Percentiles rank a stretch among this genome's conserved stretches.
Evolutionary conservation across 2,113 vertebrate species (phyloP).

Genomic region (Periophthalmus modestus): DNA sequence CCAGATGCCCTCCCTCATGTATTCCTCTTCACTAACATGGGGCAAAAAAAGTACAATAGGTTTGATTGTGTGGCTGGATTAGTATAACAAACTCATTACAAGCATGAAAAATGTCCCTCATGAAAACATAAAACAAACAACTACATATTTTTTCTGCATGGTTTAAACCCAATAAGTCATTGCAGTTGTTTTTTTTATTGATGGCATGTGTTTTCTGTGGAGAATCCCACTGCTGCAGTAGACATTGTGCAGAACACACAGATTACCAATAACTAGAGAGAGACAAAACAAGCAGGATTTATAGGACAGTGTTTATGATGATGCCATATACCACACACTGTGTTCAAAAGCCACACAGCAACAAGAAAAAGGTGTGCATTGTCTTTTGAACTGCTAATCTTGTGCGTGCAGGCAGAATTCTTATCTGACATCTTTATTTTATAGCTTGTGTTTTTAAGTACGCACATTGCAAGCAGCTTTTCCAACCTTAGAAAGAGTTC

Average conservation of each 20-base stretch:
- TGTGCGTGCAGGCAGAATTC: constrained; percentile 45
- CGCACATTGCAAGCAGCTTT: constrained; percentile 59
- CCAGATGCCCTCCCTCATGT: neutral
- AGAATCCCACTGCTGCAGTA: constrained; percentile 28
- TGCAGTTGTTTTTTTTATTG: constrained; percentile 38
- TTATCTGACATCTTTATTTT: constrained; percentile 65
- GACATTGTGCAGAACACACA: constrained; percentile 47
- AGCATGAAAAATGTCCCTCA: constrained; percentile 4
- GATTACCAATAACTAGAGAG: constrained; percentile 38
- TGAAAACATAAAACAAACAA: constrained; percentile 2
- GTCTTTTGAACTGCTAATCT: constrained; percentile 59
- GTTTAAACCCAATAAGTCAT: constrained; percentile 27
- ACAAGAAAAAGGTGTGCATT: constrained; percentile 27
- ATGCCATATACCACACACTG: constrained; percentile 43
- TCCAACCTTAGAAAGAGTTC: constrained; percentile 50
- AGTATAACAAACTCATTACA: neutral
- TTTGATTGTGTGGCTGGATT: neutral
- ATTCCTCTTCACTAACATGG: neutral
- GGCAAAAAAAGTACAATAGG: neutral
- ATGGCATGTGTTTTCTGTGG: constrained; percentile 49
- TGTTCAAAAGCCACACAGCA: constrained; percentile 44
- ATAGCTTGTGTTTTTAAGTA: constrained; percentile 61
- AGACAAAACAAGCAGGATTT: constrained; percentile 51
- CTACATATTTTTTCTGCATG: neutral
- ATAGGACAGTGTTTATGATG: constrained; percentile 23